These are phyloP conservation scores for Brachionus angularis DNA, from an alignment of 1,140 invertebrate species.

Conservation along the genomic window DNA sequence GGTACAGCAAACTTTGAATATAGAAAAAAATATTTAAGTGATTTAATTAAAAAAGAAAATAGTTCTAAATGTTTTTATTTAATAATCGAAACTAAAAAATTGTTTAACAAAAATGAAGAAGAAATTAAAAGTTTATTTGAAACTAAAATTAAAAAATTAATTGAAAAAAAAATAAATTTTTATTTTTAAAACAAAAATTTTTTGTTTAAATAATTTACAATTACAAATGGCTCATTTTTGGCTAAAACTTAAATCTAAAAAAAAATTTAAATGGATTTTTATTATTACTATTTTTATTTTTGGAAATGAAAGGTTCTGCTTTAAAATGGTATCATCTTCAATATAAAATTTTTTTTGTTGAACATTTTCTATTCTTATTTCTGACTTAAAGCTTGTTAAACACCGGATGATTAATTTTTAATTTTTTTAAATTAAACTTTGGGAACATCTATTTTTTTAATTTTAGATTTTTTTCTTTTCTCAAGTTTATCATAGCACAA, in stretches of 20 bases:
- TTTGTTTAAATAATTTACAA: too few relatives aligned
- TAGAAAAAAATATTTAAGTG: neutral
- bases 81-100: neutral
- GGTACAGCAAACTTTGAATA: neutral
- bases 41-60: neutral
- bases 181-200: too few relatives aligned
- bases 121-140: neutral
- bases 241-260: too few relatives aligned
- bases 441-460: neutral
- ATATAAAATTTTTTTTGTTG: too few relatives aligned
- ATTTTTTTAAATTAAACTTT: neutral
- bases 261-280: too few relatives aligned
- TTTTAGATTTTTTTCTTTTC: neutral
- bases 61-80: neutral
- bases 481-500: slow-evolving; percentile 21
- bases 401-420: neutral
- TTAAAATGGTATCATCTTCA: too few relatives aligned
- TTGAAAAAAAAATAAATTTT: too few relatives aligned
- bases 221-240: too few relatives aligned
- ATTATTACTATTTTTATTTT: too few relatives aligned
- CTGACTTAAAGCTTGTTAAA: too few relatives aligned
- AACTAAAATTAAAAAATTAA: neutral
- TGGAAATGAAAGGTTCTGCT: too few relatives aligned
- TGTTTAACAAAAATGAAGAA: neutral
- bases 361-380: too few relatives aligned